Conservation (phyloP, 2,113 vertebrate genomes). For the Prietella phreatophila region DNA sequence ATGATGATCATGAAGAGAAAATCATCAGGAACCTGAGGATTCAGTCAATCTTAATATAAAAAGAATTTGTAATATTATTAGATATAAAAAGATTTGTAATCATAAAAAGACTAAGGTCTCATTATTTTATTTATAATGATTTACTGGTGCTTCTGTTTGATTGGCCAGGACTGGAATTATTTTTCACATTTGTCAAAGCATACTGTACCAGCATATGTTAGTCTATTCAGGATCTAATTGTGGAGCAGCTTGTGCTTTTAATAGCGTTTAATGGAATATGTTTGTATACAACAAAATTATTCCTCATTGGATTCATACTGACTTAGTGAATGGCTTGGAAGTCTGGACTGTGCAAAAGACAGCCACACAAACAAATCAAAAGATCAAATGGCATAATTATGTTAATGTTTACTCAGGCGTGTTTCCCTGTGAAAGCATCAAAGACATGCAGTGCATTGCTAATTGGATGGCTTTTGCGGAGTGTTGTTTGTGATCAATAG, state of each 20-base stretch:
- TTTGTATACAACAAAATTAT: neutral
- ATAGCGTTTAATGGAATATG: neutral
- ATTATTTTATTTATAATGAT: conserved; percentile 7
- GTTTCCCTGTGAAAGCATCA: neutral
- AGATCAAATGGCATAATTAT: conserved; percentile 40
- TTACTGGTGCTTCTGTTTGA: neutral
- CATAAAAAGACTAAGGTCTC: neutral
- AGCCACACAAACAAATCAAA: conserved; percentile 28
- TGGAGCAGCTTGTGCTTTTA: neutral
- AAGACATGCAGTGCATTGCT: conserved; percentile 43
- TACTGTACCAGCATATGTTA: neutral
- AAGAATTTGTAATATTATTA: neutral
- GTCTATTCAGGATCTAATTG: neutral
- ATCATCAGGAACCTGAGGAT: neutral
- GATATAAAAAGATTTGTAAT: neutral
- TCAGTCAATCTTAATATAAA: neutral
- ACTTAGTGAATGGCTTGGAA: neutral
- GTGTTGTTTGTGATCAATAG: conserved; percentile 55
- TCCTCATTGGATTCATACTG: conserved; percentile 5
- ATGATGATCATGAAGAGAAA: neutral
- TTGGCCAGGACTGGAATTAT: neutral
- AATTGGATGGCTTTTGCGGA: conserved; percentile 47
- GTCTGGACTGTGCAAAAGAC: neutral
- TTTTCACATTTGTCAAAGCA: neutral
- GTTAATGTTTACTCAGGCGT: conserved; percentile 33